Percentiles rank a stretch among this genome's conserved stretches.
These are phyloP conservation scores for Muscina levida DNA, from an alignment of 2,888 invertebrate genomes.

Conservation along the genomic window DNA sequence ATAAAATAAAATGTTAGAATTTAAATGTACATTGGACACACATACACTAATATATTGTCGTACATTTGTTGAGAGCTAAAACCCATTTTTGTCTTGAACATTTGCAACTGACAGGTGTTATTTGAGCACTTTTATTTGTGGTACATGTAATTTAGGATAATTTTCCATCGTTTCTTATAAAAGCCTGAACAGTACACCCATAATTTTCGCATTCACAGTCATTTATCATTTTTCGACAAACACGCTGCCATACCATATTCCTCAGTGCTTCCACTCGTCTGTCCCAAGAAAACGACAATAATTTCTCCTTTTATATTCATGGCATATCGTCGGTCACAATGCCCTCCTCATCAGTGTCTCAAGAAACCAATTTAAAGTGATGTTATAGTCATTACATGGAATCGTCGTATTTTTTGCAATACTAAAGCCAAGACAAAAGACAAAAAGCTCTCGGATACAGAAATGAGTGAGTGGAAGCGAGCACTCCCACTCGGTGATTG, in stretches of 20 bases:
- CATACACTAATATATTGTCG: no score
- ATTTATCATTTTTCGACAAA: conserved; percentile 19
- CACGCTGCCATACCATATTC: neutral
- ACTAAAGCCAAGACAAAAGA: neutral
- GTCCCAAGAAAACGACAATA: neutral
- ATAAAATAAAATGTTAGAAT: no score
- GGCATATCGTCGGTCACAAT: neutral
- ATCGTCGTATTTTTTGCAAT: conserved; percentile 13
- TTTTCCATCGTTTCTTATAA: neutral
- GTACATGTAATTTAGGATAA: neutral
- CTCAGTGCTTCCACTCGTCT: neutral
- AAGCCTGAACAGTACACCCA: neutral
- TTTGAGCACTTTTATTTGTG: neutral
- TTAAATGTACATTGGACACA: no score
- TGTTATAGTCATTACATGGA: conserved; percentile 30
- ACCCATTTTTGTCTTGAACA: neutral
- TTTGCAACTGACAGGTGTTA: conserved; percentile 10
- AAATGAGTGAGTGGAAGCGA: neutral
- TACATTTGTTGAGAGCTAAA: no score
- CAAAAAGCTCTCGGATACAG: neutral
- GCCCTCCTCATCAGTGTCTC: conserved; percentile 19
- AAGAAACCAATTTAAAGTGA: conserved; percentile 39
- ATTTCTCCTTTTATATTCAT: conserved; percentile 4
- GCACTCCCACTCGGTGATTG: neutral
- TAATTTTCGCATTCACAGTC: neutral